phyloP scores from a whole-genome alignment of 2,797 vertebrate species.

The Champsocephalus esox region DNA sequence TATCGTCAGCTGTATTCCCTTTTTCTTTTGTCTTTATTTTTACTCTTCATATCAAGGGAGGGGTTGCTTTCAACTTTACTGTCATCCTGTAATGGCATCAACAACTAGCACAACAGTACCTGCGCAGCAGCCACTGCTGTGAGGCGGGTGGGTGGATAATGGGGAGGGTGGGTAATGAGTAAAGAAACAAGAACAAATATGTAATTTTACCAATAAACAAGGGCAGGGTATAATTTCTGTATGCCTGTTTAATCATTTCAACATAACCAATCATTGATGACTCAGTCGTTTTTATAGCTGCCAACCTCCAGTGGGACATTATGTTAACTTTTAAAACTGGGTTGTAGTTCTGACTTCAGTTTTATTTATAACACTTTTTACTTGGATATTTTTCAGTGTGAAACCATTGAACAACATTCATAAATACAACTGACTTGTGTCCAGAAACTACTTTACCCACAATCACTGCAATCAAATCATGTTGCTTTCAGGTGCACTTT shows the following conservation, averaged over 20 bases:
- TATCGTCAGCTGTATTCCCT: conserved; percentile 50
- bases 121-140: conserved; percentile 56
- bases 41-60: conserved; percentile 68
- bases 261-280: neutral
- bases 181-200: conserved; percentile 42
- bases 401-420: neutral
- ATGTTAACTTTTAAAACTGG: neutral
- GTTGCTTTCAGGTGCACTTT: neutral
- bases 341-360: neutral
- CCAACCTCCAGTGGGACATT: neutral
- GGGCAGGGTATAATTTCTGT: conserved; percentile 67
- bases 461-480: neutral
- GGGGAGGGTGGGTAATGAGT: conserved; percentile 40
- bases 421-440: neutral
- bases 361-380: too few species aligned
- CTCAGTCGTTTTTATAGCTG: neutral
- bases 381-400: neutral
- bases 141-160: conserved; percentile 27
- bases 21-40: conserved; percentile 52
- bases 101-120: conserved; percentile 70
- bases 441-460: conserved; percentile 51
- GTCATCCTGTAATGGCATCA: conserved; percentile 62
- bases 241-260: conserved; percentile 55
- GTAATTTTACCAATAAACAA: conserved; percentile 86
- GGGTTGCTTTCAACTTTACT: conserved; percentile 58